Evolutionary conservation across 1,140 invertebrate genomes (phyloP).

Genomic region (Pararge aegeria): DNA sequence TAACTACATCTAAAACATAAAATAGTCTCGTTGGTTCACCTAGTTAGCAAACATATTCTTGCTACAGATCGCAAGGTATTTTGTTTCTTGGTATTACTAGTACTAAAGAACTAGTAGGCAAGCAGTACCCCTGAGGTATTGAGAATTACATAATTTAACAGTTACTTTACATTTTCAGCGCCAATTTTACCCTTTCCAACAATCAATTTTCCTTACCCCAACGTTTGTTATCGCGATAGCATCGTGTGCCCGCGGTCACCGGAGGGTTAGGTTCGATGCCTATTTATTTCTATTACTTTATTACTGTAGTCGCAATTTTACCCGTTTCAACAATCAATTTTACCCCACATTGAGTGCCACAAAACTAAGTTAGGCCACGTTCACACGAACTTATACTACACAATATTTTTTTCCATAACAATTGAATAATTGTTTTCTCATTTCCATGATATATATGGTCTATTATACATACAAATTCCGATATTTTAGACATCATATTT

Average conservation of each 20-base stretch:
- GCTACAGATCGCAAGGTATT: no score
- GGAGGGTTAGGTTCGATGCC: neutral
- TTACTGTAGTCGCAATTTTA: neutral
- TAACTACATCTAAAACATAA: no score
- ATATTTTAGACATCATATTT: no score
- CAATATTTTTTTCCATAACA: no score
- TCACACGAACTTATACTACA: no score
- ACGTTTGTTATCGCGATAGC: neutral
- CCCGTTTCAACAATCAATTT: conserved; percentile 1
- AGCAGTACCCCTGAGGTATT: neutral
- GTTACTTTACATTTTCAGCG: neutral
- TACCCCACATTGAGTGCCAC: neutral
- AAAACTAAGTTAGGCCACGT: neutral
- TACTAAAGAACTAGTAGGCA: no score
- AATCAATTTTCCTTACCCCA: neutral
- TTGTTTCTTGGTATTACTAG: no score
- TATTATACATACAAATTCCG: no score
- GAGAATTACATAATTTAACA: neutral
- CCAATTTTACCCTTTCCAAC: neutral
- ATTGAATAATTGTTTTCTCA: no score
- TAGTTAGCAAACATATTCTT: no score
- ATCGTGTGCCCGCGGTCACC: neutral
- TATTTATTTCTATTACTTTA: neutral
- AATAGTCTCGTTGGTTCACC: no score
- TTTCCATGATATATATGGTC: no score